phyloP scores from a whole-genome alignment of 1,140 invertebrate genomes.

The Eueides isabella region DNA sequence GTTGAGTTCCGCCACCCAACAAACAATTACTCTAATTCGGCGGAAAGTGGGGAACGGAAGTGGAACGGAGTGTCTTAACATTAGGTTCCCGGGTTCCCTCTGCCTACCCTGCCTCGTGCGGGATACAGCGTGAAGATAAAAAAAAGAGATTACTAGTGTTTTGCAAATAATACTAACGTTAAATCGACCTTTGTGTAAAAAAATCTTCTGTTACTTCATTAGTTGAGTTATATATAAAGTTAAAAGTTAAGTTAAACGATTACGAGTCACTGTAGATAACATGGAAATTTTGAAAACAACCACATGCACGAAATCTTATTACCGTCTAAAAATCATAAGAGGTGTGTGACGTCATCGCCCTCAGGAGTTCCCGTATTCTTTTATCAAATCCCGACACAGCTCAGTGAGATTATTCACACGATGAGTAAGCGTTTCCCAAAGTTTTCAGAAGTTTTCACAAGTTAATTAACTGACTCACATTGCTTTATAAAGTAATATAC shows the following conservation, averaged over 20 bases:
- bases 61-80: no score
- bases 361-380: conserved; percentile 56
- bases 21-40: no score
- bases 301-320: not conserved
- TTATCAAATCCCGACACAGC: conserved; percentile 67
- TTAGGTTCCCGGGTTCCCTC: no score
- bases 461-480: conserved; percentile 1
- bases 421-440: conserved; percentile 58
- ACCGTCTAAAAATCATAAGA: not conserved
- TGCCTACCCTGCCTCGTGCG: no score
- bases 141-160: no score
- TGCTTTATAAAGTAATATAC: not conserved
- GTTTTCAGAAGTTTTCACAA: conserved; percentile 22
- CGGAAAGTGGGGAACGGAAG: no score
- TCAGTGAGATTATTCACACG: conserved; percentile 75
- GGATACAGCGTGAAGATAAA: no score
- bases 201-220: not conserved
- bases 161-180: no score
- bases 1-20: no score
- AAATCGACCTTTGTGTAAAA: no score
- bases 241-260: not conserved
- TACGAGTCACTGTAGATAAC: not conserved
- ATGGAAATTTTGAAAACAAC: not conserved
- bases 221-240: not conserved
- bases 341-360: conserved; percentile 60